Conservation (phyloP, 2,888 invertebrate species). For the Orgyia antiqua region DNA sequence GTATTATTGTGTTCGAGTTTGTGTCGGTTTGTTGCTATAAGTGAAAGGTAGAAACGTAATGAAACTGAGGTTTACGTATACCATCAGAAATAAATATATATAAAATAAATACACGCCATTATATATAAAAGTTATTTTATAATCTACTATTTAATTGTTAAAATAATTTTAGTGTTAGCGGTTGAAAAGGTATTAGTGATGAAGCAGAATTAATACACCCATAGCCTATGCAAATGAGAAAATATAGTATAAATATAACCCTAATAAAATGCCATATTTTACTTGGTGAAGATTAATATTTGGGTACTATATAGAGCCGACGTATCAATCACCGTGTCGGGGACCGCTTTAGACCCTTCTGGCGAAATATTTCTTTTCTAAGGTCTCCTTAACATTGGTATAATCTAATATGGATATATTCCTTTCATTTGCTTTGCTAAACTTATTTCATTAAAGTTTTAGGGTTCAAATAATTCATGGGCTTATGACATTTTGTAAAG, state of each 20-base stretch:
- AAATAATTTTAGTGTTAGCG: slow-evolving; percentile 7
- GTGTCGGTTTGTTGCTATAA: too few relatives aligned
- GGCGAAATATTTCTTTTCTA: slow-evolving; percentile 25
- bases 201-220: too few relatives aligned
- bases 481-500: too few relatives aligned
- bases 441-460: too few relatives aligned
- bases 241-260: too few relatives aligned
- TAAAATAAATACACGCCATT: neutral
- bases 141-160: slow-evolving; percentile 6
- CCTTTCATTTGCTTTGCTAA: slow-evolving; percentile 2
- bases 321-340: slow-evolving; percentile 26
- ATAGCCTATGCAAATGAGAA: too few relatives aligned
- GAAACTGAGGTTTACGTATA: too few relatives aligned
- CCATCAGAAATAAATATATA: too few relatives aligned
- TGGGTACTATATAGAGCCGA: slow-evolving; percentile 15
- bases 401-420: slow-evolving; percentile 17
- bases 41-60: too few relatives aligned
- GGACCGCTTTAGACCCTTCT: slow-evolving; percentile 20
- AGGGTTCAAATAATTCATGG: too few relatives aligned
- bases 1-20: too few relatives aligned
- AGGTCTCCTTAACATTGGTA: slow-evolving; percentile 20
- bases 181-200: slow-evolving; percentile 12
- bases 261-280: slow-evolving; percentile 16
- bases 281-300: slow-evolving; percentile 9
- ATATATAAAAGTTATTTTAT: slow-evolving; percentile 2